These are phyloP conservation scores for Haliclystus octoradiatus DNA, from an alignment of 30 jellyfish, hydroid and myxozoan species.

Conservation along the genomic window DNA sequence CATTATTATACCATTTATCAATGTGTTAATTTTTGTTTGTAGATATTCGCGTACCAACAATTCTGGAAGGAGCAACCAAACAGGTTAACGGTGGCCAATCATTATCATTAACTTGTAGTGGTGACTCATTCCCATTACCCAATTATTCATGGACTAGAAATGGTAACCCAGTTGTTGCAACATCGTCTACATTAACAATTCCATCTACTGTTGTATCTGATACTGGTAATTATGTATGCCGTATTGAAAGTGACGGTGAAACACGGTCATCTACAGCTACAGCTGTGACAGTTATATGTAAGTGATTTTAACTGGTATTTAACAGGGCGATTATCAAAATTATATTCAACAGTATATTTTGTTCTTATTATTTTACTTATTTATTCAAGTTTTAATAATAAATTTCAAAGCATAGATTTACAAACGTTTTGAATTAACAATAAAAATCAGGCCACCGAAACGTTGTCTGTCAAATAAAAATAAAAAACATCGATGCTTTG, in stretches of 20 bases:
- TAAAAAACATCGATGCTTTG: no score
- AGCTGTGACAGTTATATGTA: not conserved
- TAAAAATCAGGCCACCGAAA: no score
- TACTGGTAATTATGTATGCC: not conserved
- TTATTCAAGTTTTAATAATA: no score
- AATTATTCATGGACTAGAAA: not conserved
- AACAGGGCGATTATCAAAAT: no score
- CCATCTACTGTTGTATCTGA: not conserved
- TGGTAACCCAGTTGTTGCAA: not conserved
- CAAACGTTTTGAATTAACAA: no score
- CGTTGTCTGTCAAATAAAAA: no score
- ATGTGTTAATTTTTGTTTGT: no score
- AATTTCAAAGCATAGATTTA: no score
- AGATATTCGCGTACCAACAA: not conserved
- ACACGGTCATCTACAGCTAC: not conserved
- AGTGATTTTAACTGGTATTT: no score
- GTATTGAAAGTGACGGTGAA: not conserved
- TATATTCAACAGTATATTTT: no score
- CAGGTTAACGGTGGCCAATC: not conserved
- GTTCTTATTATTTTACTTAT: no score
- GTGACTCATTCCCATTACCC: not conserved
- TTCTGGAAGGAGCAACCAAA: not conserved
- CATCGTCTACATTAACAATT: not conserved
- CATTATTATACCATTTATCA: not conserved
- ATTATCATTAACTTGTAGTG: not conserved